phyloP scores from a whole-genome alignment of 2,113 vertebrate species.

The Dermatemys mawii region DNA sequence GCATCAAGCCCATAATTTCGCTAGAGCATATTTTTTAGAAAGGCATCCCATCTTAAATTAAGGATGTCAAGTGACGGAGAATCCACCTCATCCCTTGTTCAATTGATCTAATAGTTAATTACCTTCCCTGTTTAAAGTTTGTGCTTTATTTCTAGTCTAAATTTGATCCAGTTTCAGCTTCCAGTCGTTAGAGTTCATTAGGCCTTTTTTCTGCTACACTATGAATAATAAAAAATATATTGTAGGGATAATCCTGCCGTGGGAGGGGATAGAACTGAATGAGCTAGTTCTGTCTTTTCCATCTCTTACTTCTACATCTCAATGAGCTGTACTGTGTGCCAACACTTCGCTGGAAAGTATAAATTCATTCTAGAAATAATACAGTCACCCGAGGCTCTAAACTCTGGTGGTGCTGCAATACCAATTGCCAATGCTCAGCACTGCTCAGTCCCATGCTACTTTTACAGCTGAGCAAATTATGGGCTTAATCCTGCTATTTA shows the following conservation, averaged over 20 bases:
- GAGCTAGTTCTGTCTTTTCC: not conserved
- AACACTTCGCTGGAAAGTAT: not conserved
- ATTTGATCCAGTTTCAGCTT: not conserved
- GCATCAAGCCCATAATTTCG: not conserved
- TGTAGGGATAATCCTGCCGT: not conserved
- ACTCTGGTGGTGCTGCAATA: not conserved
- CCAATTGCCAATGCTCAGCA: not conserved
- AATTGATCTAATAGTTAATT: not conserved
- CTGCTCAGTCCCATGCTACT: not conserved
- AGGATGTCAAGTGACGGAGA: not conserved
- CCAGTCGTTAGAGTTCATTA: not conserved
- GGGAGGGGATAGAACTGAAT: not conserved
- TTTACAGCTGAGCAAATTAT: not conserved
- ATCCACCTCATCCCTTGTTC: not conserved
- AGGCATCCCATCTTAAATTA: rapidly evolving
- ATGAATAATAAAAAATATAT: not conserved
- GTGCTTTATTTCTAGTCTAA: not conserved
- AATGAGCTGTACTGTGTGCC: not conserved
- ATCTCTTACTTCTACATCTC: not conserved
- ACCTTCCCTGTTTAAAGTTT: not conserved
- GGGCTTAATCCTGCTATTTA: not conserved
- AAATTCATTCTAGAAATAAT: not conserved
- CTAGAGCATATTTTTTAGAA: not conserved
- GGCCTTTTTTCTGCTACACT: not conserved
- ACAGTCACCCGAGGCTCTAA: not conserved